phyloP scores from a whole-genome alignment of 2,113 vertebrate species.

The Bos javanicus region DNA sequence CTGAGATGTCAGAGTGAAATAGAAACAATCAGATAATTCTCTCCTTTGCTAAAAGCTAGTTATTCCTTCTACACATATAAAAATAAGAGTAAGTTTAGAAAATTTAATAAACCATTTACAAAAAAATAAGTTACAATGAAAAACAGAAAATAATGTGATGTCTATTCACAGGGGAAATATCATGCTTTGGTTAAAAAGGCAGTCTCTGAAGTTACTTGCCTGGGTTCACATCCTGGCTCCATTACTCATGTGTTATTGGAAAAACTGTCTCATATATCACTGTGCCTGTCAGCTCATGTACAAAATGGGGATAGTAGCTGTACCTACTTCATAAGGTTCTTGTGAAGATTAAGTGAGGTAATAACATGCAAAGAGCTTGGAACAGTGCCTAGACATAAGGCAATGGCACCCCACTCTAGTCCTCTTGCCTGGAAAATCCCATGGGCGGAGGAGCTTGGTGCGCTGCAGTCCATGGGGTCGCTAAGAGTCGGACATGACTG shows the following conservation, averaged over 20 bases:
- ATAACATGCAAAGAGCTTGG: neutral
- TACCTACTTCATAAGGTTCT: neutral
- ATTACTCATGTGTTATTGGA: neutral
- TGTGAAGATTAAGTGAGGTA: neutral
- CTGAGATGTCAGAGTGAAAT: neutral
- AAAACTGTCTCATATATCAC: neutral
- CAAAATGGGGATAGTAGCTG: neutral
- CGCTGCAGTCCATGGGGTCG: no score
- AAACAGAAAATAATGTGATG: neutral
- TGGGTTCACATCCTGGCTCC: neutral
- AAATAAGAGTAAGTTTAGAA: neutral
- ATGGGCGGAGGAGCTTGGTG: no score
- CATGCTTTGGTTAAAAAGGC: neutral
- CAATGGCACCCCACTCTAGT: no score
- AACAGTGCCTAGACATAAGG: neutral
- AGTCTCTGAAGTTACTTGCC: neutral
- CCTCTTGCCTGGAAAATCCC: no score
- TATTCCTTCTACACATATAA: neutral
- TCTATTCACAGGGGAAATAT: neutral
- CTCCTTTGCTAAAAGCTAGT: neutral
- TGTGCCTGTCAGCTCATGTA: neutral
- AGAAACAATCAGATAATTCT: neutral
- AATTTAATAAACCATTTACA: neutral
- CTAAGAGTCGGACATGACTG: no score
- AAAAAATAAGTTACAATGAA: neutral